Conservation (phyloP, 2,797 vertebrate genomes). For the Lithobates pipiens region DNA sequence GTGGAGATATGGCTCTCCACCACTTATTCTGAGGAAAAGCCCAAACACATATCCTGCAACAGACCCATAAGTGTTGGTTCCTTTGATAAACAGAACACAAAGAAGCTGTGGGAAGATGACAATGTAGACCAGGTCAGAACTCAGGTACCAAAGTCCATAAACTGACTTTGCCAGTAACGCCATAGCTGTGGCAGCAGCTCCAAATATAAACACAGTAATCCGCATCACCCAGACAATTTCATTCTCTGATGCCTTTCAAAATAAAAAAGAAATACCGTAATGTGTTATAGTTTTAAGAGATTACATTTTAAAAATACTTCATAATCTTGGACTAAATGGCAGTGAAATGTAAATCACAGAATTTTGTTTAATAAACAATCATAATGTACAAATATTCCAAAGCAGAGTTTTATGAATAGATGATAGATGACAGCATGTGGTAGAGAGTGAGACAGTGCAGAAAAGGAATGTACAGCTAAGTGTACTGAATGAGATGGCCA, state of each 20-base stretch:
- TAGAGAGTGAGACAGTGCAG: too few species aligned
- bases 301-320: neutral
- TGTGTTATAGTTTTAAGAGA: neutral
- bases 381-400: too few species aligned
- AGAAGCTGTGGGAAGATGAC: constrained; percentile 97
- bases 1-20: constrained; percentile 91
- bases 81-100: constrained; percentile 92
- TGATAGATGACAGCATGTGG: too few species aligned
- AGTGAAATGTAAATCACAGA: too few species aligned
- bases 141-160: constrained; percentile 97
- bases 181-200: constrained; percentile 92
- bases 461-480: too few species aligned
- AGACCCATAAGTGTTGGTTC: constrained; percentile 95
- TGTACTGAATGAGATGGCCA: too few species aligned
- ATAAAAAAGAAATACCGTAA: neutral
- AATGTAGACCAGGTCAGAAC: constrained; percentile 96
- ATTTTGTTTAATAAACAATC: too few species aligned
- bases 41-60: constrained; percentile 92
- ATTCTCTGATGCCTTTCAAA: constrained; percentile 87
- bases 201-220: constrained; percentile 92
- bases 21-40: constrained; percentile 89
- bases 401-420: too few species aligned
- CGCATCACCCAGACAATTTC: constrained; percentile 98
- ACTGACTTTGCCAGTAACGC: constrained; percentile 91
- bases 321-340: too few species aligned